Percentiles rank a stretch among this genome's conserved stretches.
phyloP scores from a whole-genome alignment of 1,140 invertebrate genomes.

The Pararge aegeria region DNA sequence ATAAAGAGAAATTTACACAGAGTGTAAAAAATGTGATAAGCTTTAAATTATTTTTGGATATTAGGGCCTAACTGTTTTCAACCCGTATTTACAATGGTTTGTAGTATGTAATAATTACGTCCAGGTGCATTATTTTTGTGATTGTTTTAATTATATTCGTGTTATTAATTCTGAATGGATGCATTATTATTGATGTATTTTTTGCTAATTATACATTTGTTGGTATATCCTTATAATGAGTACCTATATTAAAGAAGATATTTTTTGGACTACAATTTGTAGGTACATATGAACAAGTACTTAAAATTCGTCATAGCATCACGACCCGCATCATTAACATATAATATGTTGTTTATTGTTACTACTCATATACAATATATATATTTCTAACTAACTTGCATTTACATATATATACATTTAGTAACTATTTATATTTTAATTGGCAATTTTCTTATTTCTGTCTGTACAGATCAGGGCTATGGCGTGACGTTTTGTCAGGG shows the following conservation, averaged over 20 bases:
- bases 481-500: too few species aligned
- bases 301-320: too few species aligned
- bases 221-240: slow-evolving; percentile 9
- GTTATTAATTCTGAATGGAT: slow-evolving; percentile 34
- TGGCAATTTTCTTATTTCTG: too few species aligned
- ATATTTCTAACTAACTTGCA: too few species aligned
- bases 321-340: too few species aligned
- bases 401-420: too few species aligned
- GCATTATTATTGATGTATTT: slow-evolving; percentile 24
- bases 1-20: slow-evolving; percentile 39
- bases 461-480: too few species aligned
- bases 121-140: slow-evolving; percentile 71
- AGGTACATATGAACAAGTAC: too few species aligned
- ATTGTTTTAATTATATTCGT: slow-evolving; percentile 37
- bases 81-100: slow-evolving; percentile 50
- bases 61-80: slow-evolving; percentile 39
- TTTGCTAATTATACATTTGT: slow-evolving; percentile 21
- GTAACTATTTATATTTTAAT: too few species aligned
- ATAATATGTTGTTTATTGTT: too few species aligned
- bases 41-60: slow-evolving; percentile 76
- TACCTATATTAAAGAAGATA: not conserved
- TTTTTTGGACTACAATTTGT: not conserved
- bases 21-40: slow-evolving; percentile 64
- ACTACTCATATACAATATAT: too few species aligned
- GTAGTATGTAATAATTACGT: slow-evolving; percentile 36